Percentiles rank a stretch among this genome's conserved stretches.
Conservation (phyloP, 2,888 invertebrate species). For the Corythucha ciliata region DNA sequence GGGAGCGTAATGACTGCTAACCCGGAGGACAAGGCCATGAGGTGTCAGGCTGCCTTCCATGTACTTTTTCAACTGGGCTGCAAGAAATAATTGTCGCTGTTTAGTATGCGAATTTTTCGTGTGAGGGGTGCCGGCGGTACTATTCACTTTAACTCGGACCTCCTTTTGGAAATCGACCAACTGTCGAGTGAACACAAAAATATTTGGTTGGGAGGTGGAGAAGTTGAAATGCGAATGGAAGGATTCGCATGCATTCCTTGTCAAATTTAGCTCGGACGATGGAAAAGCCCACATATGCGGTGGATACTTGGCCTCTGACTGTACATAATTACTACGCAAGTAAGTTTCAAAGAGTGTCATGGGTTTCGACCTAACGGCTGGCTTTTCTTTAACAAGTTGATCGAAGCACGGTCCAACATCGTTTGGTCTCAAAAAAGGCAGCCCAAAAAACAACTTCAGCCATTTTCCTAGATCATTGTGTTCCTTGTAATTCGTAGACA, state of each 20-base stretch:
- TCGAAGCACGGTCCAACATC: background rate
- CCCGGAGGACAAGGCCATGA: background rate
- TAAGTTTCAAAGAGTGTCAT: too few relatives aligned
- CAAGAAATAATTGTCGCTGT: slow-evolving; percentile 4
- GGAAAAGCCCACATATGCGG: background rate
- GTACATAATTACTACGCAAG: too few relatives aligned
- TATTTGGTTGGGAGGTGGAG: slow-evolving; percentile 3
- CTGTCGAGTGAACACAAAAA: background rate
- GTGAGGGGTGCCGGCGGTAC: background rate
- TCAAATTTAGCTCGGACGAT: slow-evolving; percentile 1
- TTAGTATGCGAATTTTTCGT: slow-evolving; percentile 7
- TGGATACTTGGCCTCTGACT: background rate
- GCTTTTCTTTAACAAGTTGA: background rate
- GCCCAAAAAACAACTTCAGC: background rate
- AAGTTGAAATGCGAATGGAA: background rate
- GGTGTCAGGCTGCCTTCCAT: slow-evolving; percentile 9
- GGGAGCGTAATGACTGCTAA: slow-evolving; percentile 12
- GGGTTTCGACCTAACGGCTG: slow-evolving; percentile 4
- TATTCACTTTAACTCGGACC: slow-evolving; percentile 1
- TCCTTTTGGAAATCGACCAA: slow-evolving; percentile 1
- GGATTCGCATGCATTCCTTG: background rate
- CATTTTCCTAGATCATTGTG: background rate
- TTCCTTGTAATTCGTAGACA: slow-evolving; percentile 18
- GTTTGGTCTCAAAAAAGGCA: background rate
- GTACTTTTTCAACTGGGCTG: slow-evolving; percentile 5